Base-by-base conservation (phyloP, 2,797 vertebrate species). In the Halcyon smyrnensis region DNA sequence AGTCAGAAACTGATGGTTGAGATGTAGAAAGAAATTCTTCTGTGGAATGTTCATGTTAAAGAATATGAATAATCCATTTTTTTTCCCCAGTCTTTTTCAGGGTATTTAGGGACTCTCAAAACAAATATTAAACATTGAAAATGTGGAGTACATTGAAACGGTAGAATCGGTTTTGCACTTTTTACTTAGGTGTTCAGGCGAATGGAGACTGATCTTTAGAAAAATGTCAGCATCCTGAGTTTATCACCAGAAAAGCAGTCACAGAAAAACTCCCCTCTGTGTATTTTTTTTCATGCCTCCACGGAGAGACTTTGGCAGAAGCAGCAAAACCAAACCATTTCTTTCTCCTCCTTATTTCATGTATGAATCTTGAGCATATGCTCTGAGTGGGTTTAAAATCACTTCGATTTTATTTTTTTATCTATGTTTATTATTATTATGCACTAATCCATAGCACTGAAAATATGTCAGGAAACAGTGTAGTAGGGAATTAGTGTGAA, bases 401-500 rank as follows among this genome's bases (percentile, higher is more conserved):
- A 23, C 34, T 85, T 90, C 50, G 9, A 53, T 77, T 84, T 93
- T 10, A 21, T 43, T 81, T 93, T 86, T 86, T 62, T 71, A 60
- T 87, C 90, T 93, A 77, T 89, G 15, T 87, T 96, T 89, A 30
- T 79, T 93, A 30, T 79, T 93, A 53, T 68, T 79, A 41, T 37
- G 28, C 20, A 69, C n/a, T 78, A 76, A 70, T 79, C 28, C 32
- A 16, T 32, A 68, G 41, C 27, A 71, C 20, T 87, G 89, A 89
- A 94, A 94, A 92, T 41, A 71, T 70, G 37, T 85, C 41, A 79
- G 41, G 34, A 91, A 83, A 68, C 13, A 71, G 68, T 41, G 30
- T 48, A 39, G 18, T 53, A 51, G 56, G 48, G 46, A 96, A 39
- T 77, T 94, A 87, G 39, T 75, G 45, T 63, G 48, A 53, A 80